Percentiles rank a stretch among this genome's conserved stretches.
These are phyloP conservation scores for Heliconius charithonia DNA, from an alignment of 2,888 invertebrate genomes.

Conservation along the genomic window DNA sequence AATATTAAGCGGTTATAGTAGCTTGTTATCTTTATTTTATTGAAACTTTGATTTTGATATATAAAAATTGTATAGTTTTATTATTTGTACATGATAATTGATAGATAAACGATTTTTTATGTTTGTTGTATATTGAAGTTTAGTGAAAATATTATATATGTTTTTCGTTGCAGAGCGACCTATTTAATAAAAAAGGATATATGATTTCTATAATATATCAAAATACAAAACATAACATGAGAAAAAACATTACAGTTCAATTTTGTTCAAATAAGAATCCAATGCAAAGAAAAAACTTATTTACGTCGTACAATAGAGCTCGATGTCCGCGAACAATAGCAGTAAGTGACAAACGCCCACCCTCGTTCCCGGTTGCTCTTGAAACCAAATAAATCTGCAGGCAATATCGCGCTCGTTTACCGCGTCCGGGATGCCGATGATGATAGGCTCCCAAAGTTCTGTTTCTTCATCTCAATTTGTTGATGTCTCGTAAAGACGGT, in stretches of 20 bases:
- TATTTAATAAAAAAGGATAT: background rate
- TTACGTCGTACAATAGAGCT: constrained; percentile 45
- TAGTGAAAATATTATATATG: background rate
- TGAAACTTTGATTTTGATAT: background rate
- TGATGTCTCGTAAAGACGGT: constrained; percentile 40
- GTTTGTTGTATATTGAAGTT: background rate
- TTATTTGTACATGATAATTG: background rate
- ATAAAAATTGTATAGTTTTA: background rate
- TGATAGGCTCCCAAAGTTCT: constrained; percentile 53
- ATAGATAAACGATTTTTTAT: background rate
- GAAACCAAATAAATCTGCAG: constrained; percentile 78
- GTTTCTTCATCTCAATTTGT: constrained; percentile 48
- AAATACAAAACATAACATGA: background rate
- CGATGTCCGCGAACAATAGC: constrained; percentile 69
- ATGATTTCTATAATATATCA: background rate
- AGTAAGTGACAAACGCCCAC: constrained; percentile 77
- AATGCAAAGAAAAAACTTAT: constrained; percentile 44
- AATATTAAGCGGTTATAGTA: background rate
- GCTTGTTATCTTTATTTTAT: background rate
- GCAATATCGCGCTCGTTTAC: constrained; percentile 78
- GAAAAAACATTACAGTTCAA: background rate
- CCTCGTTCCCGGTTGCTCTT: constrained; percentile 77
- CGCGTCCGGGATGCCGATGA: constrained; percentile 68
- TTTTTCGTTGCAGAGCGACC: background rate
- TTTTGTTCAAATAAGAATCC: constrained; percentile 32